Percentiles rank a stretch among this genome's conserved stretches.
These are phyloP conservation scores for Ctenicera cuprea DNA, from an alignment of 2,888 invertebrate species.

Conservation along the genomic window DNA sequence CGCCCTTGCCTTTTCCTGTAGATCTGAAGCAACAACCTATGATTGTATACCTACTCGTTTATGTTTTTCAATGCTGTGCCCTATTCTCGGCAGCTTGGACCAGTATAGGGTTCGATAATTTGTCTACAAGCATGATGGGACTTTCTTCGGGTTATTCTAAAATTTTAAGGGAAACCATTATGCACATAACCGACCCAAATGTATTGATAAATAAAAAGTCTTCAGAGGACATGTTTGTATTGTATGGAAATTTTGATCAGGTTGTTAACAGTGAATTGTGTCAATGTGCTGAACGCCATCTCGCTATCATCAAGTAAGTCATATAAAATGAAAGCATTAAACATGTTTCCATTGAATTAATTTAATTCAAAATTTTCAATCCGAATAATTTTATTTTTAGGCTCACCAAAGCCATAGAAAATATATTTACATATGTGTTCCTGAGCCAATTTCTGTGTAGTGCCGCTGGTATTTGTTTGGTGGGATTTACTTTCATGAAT, in stretches of 20 bases:
- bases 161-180: conserved; percentile 58
- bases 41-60: conserved; percentile 29
- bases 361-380: neutral
- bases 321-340: neutral
- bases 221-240: neutral
- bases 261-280: conserved; percentile 43
- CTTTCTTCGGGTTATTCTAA: conserved; percentile 59
- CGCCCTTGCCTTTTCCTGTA: conserved; percentile 41
- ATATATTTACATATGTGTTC: conserved; percentile 59
- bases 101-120: conserved; percentile 61
- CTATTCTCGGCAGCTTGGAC: conserved; percentile 56
- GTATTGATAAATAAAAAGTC: neutral
- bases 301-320: conserved; percentile 40
- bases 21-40: conserved; percentile 27
- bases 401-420: conserved; percentile 57
- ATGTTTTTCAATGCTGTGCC: conserved; percentile 40
- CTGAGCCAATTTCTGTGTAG: conserved; percentile 48
- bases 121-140: conserved; percentile 54
- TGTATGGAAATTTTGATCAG: conserved; percentile 27
- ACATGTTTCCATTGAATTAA: neutral
- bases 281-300: conserved; percentile 57
- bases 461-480: conserved; percentile 61
- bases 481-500: conserved; percentile 59
- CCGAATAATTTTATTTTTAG: conserved; percentile 54
- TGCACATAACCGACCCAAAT: conserved; percentile 33